phyloP scores from a whole-genome alignment of 2,113 vertebrate species.

The Dicaeum eximium region DNA sequence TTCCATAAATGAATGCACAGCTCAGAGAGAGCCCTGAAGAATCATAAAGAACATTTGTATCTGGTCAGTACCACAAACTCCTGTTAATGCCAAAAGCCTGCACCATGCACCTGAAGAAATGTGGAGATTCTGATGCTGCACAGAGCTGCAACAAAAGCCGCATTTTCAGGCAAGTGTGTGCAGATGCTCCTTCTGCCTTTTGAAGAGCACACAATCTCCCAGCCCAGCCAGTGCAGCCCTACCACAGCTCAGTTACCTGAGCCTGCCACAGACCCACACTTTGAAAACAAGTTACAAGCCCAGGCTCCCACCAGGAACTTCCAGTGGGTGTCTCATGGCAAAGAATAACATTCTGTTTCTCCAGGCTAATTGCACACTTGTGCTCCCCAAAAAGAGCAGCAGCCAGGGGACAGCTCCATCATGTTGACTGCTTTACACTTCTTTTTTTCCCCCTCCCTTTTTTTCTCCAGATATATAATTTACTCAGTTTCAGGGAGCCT shows the following conservation, averaged over 20 bases:
- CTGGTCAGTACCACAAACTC: neutral
- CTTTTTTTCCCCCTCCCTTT: neutral
- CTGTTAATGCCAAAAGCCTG: neutral
- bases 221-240: neutral
- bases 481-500: neutral
- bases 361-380: neutral
- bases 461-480: neutral
- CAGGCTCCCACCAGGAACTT: neutral
- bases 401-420: neutral
- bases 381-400: neutral
- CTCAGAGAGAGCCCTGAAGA: neutral
- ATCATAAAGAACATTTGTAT: neutral
- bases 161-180: neutral
- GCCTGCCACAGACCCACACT: neutral
- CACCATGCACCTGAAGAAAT: neutral
- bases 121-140: neutral
- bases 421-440: neutral
- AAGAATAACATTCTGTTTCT: neutral
- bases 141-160: neutral
- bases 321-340: neutral
- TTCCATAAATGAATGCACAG: neutral
- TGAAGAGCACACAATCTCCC: neutral
- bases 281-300: neutral
- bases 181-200: neutral
- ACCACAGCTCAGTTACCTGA: neutral